A percentile compares a stretch with the other conserved stretches of the same genome.
Evolutionary conservation across 1,140 invertebrate species (phyloP).

Genomic region (Cydia pomonella): DNA sequence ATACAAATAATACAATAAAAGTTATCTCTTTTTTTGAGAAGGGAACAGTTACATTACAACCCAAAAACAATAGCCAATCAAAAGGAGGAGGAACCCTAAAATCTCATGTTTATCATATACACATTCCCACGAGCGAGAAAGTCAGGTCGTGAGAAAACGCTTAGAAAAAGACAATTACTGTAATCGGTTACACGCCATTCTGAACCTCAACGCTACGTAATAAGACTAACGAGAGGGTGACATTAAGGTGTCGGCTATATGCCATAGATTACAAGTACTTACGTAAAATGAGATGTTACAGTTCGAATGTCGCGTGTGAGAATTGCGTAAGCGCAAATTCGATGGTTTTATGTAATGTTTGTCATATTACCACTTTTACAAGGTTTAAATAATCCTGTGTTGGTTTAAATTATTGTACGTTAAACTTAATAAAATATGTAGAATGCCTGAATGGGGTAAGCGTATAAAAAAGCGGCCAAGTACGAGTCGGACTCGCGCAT

Average conservation of each 20-base stretch:
- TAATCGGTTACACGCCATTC: slow-evolving; percentile 33
- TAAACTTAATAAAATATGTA: too few relatives aligned
- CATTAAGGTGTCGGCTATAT: slow-evolving; percentile 12
- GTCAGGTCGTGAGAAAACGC: slow-evolving; percentile 57
- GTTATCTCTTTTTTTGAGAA: too few relatives aligned
- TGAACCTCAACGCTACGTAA: slow-evolving; percentile 36
- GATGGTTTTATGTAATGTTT: background rate
- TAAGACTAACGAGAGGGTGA: slow-evolving; percentile 9
- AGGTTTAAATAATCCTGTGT: too few relatives aligned
- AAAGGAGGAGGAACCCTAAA: background rate
- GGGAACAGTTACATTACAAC: background rate
- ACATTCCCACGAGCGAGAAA: slow-evolving; percentile 52
- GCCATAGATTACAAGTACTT: slow-evolving; percentile 9
- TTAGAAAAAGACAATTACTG: slow-evolving; percentile 47
- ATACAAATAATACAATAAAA: too few relatives aligned
- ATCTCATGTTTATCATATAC: slow-evolving; percentile 17
- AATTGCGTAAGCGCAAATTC: slow-evolving; percentile 8
- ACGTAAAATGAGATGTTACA: slow-evolving; percentile 10
- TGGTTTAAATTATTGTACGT: background rate
- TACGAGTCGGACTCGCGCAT: too few relatives aligned
- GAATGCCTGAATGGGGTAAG: too few relatives aligned
- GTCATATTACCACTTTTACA: too few relatives aligned
- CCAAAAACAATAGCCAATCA: background rate
- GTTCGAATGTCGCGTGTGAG: background rate
- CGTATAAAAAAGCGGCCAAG: too few relatives aligned